phyloP scores from a whole-genome alignment of 2,113 vertebrate genomes.

The Pristiophorus japonicus region DNA sequence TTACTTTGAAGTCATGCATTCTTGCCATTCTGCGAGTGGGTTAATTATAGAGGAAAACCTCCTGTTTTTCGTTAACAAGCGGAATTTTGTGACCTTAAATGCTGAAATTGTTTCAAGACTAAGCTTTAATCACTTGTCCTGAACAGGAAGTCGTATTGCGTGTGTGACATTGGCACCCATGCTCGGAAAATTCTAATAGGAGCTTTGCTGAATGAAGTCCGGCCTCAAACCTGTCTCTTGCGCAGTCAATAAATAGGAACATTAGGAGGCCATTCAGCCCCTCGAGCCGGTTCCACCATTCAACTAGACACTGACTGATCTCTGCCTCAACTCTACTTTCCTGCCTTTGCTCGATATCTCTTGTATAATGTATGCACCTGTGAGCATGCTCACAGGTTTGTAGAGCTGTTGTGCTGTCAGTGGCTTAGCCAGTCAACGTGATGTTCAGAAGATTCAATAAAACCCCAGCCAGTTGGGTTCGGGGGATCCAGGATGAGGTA shows the following conservation, averaged over 20 bases:
- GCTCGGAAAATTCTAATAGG: not conserved
- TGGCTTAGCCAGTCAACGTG: too few species aligned
- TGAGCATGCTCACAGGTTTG: too few species aligned
- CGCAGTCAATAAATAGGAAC: not conserved
- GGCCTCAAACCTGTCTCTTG: not conserved
- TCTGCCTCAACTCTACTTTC: too few species aligned
- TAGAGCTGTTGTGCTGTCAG: too few species aligned
- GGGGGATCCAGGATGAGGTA: too few species aligned
- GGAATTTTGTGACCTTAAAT: not conserved
- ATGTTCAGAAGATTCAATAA: too few species aligned
- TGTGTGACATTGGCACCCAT: not conserved
- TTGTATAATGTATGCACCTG: too few species aligned
- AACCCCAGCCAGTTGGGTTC: too few species aligned
- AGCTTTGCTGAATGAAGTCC: not conserved
- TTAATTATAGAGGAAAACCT: not conserved
- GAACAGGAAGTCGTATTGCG: not conserved
- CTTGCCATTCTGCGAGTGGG: constrained; percentile 9
- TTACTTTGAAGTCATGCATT: constrained; percentile 29
- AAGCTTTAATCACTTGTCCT: not conserved
- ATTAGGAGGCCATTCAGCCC: not conserved
- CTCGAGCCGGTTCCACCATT: not conserved
- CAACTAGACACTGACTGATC: too few species aligned
- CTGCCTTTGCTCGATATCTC: not conserved
- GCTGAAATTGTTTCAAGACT: not conserved
- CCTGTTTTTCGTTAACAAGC: constrained; percentile 1